A percentile compares a stretch with the other conserved stretches of the same genome.
These are phyloP conservation scores for Drosophila gaucha DNA, from an alignment of 2,888 invertebrate genomes.

Conservation along the genomic window DNA sequence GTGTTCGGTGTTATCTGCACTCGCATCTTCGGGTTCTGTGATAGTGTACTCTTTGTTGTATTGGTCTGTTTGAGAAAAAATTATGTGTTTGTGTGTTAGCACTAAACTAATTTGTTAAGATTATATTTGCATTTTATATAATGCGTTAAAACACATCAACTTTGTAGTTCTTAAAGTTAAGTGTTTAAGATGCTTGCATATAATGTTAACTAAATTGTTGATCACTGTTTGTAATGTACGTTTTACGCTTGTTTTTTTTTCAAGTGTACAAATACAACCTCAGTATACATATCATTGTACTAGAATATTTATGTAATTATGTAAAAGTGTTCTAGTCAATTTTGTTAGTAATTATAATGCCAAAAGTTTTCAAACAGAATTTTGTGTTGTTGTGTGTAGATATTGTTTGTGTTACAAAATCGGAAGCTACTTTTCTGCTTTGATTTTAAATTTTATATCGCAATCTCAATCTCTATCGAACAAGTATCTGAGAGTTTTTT, in stretches of 20 bases:
- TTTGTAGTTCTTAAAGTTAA: slow-evolving; percentile 49
- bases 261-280: slow-evolving; percentile 29
- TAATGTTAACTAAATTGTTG: slow-evolving; percentile 46
- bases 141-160: slow-evolving; percentile 69
- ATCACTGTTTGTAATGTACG: slow-evolving; percentile 37
- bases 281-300: slow-evolving; percentile 42
- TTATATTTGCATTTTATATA: slow-evolving; percentile 75
- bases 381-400: slow-evolving; percentile 28
- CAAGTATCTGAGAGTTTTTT: slow-evolving; percentile 9
- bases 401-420: slow-evolving; percentile 46
- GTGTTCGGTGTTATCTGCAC: slow-evolving; percentile 81
- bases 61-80: slow-evolving; percentile 81
- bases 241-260: slow-evolving; percentile 23
- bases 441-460: slow-evolving; percentile 15
- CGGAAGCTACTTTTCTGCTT: slow-evolving; percentile 27
- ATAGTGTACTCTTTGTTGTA: slow-evolving; percentile 84
- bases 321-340: slow-evolving; percentile 27
- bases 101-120: slow-evolving; percentile 71
- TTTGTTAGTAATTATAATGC: slow-evolving; percentile 54
- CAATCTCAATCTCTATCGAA: slow-evolving; percentile 35
- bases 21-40: slow-evolving; percentile 84
- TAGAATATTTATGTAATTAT: slow-evolving; percentile 39
- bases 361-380: slow-evolving; percentile 37
- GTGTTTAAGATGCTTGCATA: slow-evolving; percentile 57
- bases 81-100: slow-evolving; percentile 74